A percentile compares a stretch with the other conserved stretches of the same genome.
phyloP scores from a whole-genome alignment of 2,888 invertebrate genomes.

The Adineta ricciae region DNA sequence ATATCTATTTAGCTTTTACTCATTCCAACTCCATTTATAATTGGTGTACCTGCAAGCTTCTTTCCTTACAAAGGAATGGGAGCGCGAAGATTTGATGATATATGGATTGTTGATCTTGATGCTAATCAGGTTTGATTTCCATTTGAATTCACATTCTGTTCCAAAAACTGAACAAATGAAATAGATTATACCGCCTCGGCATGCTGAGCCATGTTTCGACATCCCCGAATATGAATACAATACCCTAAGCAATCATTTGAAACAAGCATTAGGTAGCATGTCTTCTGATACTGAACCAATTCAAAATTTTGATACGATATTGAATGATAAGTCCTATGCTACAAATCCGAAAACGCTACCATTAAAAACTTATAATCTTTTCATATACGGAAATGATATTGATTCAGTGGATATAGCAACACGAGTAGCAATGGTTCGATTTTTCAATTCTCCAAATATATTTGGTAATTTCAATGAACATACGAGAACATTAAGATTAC shows the following conservation, averaged over 20 bases:
- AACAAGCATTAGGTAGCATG: conserved; percentile 77
- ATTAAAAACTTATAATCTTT: conserved; percentile 60
- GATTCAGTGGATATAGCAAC: conserved; percentile 97
- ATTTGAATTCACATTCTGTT: background rate
- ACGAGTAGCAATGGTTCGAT: conserved; percentile 90
- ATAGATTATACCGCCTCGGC: conserved; percentile 47
- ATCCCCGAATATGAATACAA: conserved; percentile 91
- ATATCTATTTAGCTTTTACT: conserved; percentile 60
- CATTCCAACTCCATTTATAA: conserved; percentile 96
- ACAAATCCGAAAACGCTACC: conserved; percentile 40
- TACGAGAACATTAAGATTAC: conserved; percentile 83
- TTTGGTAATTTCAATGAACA: conserved; percentile 95
- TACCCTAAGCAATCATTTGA: conserved; percentile 80
- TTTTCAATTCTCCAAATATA: conserved; percentile 93
- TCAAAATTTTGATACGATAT: conserved; percentile 50
- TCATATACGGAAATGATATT: conserved; percentile 66
- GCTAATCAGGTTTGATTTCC: conserved; percentile 66
- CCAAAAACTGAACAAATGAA: background rate
- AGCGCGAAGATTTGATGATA: conserved; percentile 70
- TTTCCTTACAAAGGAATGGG: conserved; percentile 66
- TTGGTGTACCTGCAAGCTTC: conserved; percentile 94
- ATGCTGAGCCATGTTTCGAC: conserved; percentile 68
- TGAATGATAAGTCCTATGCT: background rate
- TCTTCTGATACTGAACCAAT: conserved; percentile 56
- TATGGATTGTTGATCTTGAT: conserved; percentile 94